phyloP scores from a whole-genome alignment of 1,140 invertebrate genomes.

The Trichoplusia ni region DNA sequence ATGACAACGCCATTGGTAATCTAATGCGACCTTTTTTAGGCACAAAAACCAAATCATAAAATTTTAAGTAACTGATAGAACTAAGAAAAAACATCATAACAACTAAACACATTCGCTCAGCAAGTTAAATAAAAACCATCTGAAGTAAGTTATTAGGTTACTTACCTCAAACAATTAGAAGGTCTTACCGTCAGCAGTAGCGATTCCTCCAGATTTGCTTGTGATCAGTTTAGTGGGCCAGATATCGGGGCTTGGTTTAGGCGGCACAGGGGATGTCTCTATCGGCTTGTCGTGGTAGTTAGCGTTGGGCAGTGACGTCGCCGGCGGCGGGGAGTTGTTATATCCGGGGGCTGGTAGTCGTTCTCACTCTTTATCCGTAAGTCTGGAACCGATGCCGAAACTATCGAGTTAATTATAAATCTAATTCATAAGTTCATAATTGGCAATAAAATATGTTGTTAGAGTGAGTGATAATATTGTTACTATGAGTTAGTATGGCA shows the following conservation, averaged over 20 bases:
- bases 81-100: no score
- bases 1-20: neutral
- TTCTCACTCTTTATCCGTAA: slow-evolving; percentile 84
- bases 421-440: no score
- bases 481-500: no score
- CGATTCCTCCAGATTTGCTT: slow-evolving; percentile 80
- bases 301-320: slow-evolving; percentile 76
- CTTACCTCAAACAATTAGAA: no score
- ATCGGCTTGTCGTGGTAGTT: slow-evolving; percentile 80
- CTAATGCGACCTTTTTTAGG: no score
- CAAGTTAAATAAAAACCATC: no score
- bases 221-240: slow-evolving; percentile 77
- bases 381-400: slow-evolving; percentile 63
- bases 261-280: slow-evolving; percentile 75
- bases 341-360: slow-evolving; percentile 78
- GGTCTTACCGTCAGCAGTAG: slow-evolving; percentile 78
- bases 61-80: no score
- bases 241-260: slow-evolving; percentile 75
- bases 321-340: slow-evolving; percentile 78
- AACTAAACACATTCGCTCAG: no score
- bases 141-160: no score
- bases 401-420: neutral
- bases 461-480: no score
- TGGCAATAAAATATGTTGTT: no score
- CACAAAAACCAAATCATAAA: no score